These are phyloP conservation scores for Petrocephalus microphthalmus DNA, from an alignment of 2,113 vertebrate species.

Conservation along the genomic window DNA sequence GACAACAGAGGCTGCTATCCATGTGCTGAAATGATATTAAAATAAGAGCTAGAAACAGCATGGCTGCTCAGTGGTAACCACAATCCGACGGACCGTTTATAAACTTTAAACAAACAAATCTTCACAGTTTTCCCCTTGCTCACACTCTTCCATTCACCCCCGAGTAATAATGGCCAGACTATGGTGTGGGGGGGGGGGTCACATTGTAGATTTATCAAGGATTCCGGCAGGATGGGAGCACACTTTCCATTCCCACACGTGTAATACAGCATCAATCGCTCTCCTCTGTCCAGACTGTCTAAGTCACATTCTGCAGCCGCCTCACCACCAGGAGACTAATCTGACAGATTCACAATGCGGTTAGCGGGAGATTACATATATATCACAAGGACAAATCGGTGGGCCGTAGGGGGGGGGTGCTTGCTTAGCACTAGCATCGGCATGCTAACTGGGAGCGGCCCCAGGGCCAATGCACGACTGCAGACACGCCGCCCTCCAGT, in stretches of 20 bases:
- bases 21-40: neutral
- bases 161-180: neutral
- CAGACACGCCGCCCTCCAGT: neutral
- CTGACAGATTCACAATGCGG: slow-evolving; percentile 32
- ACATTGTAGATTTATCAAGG: neutral
- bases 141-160: neutral
- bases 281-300: slow-evolving; percentile 35
- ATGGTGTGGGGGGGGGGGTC: neutral
- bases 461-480: neutral
- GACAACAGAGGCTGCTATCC: neutral
- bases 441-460: neutral
- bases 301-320: slow-evolving; percentile 39
- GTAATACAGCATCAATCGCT: slow-evolving; percentile 58
- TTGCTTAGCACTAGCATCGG: neutral
- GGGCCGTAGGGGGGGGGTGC: neutral
- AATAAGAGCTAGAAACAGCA: neutral
- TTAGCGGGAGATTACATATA: neutral
- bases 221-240: slow-evolving; percentile 30
- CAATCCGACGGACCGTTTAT: neutral
- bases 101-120: neutral
- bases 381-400: neutral
- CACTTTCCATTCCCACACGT: slow-evolving; percentile 42
- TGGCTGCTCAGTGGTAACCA: neutral
- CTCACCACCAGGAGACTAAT: slow-evolving; percentile 51
- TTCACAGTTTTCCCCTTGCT: neutral